Evolutionary conservation across 2,888 invertebrate genomes (phyloP).

Genomic region (Xanthia icteritia): DNA sequence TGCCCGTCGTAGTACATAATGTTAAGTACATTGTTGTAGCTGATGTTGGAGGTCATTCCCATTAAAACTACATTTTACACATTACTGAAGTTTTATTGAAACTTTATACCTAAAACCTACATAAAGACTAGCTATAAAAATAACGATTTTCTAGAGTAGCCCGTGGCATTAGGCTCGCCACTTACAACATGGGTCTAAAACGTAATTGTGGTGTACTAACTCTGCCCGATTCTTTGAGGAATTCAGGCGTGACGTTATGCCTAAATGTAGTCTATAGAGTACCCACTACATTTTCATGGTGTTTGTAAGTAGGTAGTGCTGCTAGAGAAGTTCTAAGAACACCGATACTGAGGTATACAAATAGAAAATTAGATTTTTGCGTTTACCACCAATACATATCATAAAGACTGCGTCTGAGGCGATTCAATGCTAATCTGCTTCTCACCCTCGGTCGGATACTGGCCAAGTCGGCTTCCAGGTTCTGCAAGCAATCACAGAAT

Average conservation of each 20-base stretch:
- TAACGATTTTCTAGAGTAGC: neutral
- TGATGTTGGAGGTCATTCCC: conserved; percentile 87
- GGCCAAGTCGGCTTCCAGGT: conserved; percentile 36
- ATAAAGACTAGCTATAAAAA: neutral
- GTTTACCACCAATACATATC: conserved; percentile 15
- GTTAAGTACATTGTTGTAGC: conserved; percentile 79
- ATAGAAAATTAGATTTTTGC: neutral
- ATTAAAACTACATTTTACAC: conserved; percentile 90
- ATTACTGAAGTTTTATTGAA: conserved; percentile 73
- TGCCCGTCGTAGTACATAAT: conserved; percentile 75
- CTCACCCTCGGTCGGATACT: conserved; percentile 27
- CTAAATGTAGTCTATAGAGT: neutral
- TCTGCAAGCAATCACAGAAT: conserved; percentile 47
- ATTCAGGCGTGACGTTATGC: too few relatives aligned
- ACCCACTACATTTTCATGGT: neutral
- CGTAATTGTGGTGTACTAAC: neutral
- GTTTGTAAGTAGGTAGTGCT: neutral
- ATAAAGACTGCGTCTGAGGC: conserved; percentile 23
- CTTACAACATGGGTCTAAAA: neutral
- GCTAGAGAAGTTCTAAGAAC: neutral
- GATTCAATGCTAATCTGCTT: conserved; percentile 32
- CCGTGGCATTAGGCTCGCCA: neutral
- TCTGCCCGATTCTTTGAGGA: neutral
- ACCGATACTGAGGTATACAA: neutral
- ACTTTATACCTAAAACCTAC: conserved; percentile 6